Base-by-base conservation (phyloP, 2,888 invertebrate species). In the Cantharis rustica region DNA sequence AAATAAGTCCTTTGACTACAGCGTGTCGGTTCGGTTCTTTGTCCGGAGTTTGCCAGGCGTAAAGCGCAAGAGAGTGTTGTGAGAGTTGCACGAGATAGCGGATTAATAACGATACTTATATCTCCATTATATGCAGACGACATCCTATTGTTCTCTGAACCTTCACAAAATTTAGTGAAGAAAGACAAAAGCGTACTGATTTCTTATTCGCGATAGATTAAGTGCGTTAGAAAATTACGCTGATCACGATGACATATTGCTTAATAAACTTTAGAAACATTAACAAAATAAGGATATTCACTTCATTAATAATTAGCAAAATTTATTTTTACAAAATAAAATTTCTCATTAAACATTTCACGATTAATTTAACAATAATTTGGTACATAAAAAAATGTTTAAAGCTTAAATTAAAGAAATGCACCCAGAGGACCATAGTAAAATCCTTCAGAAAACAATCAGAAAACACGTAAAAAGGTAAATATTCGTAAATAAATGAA, bases 81-180 rank as follows among this genome's bases (percentile, higher is more conserved):
- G 72, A 68, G 74, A 79, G 80, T 80, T 80, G 80, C 81, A 81
- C 79, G 82, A 81, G 82, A 82, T 83, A 82, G 80, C 79, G 82
- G 81, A 84, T 84, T 84, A 84, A 84, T 84, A 84, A 83, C 82
- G 83, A 83, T 83, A 84, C 84, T 84, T 84, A 83, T 82, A 83
- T 83, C 83, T 83, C 83, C 83, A 84, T 84, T 84, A 84, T 82
- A 82, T 81, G 81, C 80, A 81, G 82, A 80, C 79, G 80, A 81
- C 82, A 80, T 84, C 82, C 83, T 82, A 83, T 82, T 83, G 82
- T 81, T 81, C 79, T 79, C 76, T 70, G 72, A 68, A 47, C 69
- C 75, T 78, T 75, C 72, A 61, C 73, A 76, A 78, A 78, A 76
- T 78, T 74, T 76, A 72, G 69, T 69, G 70, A 75, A 75, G 72